A percentile compares a stretch with the other conserved stretches of the same genome.
Conservation (phyloP, 2,797 vertebrate species). For the Phyllotis vaccarum region DNA sequence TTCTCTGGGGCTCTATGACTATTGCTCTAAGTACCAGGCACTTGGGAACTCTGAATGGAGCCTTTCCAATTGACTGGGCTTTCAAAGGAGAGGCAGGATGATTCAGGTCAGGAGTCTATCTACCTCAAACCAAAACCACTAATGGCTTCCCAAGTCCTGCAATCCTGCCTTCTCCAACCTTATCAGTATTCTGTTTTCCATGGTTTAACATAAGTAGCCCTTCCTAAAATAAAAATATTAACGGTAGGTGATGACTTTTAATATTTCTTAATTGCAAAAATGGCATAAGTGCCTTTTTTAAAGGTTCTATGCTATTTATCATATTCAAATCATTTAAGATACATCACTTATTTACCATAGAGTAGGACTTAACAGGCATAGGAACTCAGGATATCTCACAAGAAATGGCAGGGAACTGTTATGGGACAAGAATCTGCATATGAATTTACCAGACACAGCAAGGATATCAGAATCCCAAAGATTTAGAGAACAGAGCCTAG, state of each 20-base stretch:
- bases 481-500: background rate
- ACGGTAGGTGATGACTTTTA: background rate
- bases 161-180: background rate
- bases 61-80: background rate
- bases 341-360: background rate
- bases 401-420: background rate
- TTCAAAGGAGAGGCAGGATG: background rate
- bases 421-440: background rate
- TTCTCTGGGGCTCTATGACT: background rate
- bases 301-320: background rate
- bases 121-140: background rate
- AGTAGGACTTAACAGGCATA: background rate
- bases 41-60: background rate
- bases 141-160: background rate
- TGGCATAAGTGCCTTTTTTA: background rate
- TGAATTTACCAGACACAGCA: background rate
- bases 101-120: background rate
- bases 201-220: background rate
- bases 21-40: background rate
- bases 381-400: background rate
- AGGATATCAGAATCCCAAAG: background rate
- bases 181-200: background rate
- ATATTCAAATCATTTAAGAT: background rate
- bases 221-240: background rate
- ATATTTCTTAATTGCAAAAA: conserved; percentile 8